Percentiles rank a stretch among this genome's conserved stretches.
These are phyloP conservation scores for Hippopotamyrus pictus DNA, from an alignment of 2,797 vertebrate genomes.

Conservation along the genomic window DNA sequence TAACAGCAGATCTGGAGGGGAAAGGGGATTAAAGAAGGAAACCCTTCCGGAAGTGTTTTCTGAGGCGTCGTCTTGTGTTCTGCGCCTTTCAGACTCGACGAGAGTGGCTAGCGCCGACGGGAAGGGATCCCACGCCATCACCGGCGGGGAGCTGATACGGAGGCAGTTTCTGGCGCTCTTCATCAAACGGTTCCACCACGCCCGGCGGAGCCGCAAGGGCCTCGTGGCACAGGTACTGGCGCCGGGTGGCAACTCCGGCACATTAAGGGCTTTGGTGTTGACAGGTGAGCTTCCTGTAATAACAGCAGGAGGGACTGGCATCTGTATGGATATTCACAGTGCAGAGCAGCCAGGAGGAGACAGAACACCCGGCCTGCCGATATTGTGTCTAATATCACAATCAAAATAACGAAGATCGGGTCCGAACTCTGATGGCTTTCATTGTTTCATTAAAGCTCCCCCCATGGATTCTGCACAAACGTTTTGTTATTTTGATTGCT, in stretches of 20 bases:
- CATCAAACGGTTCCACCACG: slow-evolving; percentile 92
- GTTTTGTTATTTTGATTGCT: neutral
- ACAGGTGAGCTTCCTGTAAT: neutral
- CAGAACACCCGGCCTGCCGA: neutral
- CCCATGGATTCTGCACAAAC: neutral
- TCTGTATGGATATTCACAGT: neutral
- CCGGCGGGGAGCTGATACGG: slow-evolving; percentile 78
- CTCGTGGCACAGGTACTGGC: slow-evolving; percentile 89
- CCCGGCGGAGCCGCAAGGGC: slow-evolving; percentile 85
- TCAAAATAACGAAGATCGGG: neutral
- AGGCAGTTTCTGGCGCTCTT: slow-evolving; percentile 89
- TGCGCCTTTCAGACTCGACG: slow-evolving; percentile 50
- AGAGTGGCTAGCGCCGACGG: slow-evolving; percentile 64
- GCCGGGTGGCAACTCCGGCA: neutral
- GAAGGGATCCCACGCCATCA: slow-evolving; percentile 78
- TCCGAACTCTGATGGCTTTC: neutral
- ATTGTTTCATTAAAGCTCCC: neutral
- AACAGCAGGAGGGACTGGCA: neutral
- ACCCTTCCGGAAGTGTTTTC: neutral
- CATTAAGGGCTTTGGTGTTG: neutral
- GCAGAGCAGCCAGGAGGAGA: neutral
- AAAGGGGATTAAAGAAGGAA: neutral
- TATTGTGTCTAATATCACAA: neutral
- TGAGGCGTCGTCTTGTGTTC: slow-evolving; percentile 15
- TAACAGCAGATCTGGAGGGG: neutral